Evolutionary conservation across 2,113 vertebrate species (phyloP).

Genomic region (Pleuronectes platessa): DNA sequence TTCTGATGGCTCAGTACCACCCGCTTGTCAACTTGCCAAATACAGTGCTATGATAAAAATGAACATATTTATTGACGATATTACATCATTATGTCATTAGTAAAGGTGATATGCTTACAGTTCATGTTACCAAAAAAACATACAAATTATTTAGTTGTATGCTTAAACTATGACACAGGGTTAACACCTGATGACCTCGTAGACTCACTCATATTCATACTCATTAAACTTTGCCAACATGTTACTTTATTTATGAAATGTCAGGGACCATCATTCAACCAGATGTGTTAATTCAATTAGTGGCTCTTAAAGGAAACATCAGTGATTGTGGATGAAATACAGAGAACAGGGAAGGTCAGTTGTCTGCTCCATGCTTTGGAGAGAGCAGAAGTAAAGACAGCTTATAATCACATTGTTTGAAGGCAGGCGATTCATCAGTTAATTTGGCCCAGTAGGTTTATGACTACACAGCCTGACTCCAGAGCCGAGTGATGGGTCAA

Average conservation of each 20-base stretch:
- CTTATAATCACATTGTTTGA: neutral
- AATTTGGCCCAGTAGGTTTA: neutral
- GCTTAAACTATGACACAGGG: too few relatives aligned
- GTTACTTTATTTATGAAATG: too few relatives aligned
- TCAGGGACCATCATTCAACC: too few relatives aligned
- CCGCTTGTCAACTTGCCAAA: too few relatives aligned
- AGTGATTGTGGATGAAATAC: neutral
- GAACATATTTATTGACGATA: too few relatives aligned
- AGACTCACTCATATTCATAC: neutral
- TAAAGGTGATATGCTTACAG: too few relatives aligned
- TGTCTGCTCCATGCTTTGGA: neutral
- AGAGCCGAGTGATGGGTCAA: neutral
- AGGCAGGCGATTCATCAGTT: neutral
- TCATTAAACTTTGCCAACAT: neutral
- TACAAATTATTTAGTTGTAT: too few relatives aligned
- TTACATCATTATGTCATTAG: too few relatives aligned
- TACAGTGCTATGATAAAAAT: too few relatives aligned
- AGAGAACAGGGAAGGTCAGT: neutral
- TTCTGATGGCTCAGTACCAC: too few relatives aligned
- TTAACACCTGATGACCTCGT: neutral
- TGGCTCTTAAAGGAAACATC: neutral
- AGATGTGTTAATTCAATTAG: too few relatives aligned
- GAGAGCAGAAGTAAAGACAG: neutral
- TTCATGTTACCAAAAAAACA: too few relatives aligned
- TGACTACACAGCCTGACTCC: neutral